Conservation (phyloP, 1,140 invertebrate genomes). For the Cyphomyrmex costatus region DNA sequence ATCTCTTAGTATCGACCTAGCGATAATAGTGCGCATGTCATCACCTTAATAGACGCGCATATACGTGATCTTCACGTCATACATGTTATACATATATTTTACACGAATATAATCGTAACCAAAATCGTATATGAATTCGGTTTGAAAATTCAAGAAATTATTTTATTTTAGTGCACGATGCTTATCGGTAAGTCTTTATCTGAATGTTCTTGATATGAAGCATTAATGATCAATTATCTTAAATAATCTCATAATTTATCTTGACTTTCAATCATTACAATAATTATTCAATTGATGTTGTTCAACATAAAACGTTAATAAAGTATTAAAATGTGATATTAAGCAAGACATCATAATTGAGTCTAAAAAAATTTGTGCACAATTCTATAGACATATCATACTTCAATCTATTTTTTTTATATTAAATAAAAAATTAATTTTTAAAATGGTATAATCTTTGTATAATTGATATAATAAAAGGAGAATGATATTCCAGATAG, state of each 20-base stretch:
- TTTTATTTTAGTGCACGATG: conserved; percentile 21
- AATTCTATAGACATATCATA: not conserved
- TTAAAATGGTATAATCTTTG: not conserved
- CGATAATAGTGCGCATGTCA: not conserved
- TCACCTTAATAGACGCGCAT: not conserved
- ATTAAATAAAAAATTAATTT: not conserved
- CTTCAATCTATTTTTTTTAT: not conserved
- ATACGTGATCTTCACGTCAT: not conserved
- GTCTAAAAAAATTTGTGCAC: not conserved
- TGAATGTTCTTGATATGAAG: not conserved
- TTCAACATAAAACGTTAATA: not conserved
- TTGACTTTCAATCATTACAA: not conserved
- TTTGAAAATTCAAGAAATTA: conserved; percentile 23
- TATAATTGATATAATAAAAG: not conserved
- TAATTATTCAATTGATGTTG: not conserved
- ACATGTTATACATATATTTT: conserved; percentile 29
- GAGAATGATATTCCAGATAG: too few relatives aligned
- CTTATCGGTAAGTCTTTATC: conserved; percentile 1
- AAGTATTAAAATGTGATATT: conserved; percentile 1
- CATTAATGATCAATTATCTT: not conserved
- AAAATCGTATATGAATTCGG: not conserved
- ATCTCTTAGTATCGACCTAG: not conserved
- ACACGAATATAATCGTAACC: not conserved
- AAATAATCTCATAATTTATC: conserved; percentile 2
- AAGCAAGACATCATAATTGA: conserved; percentile 1